Evolutionary conservation across 1,140 invertebrate genomes (phyloP).

Genomic region (Apis cerana): DNA sequence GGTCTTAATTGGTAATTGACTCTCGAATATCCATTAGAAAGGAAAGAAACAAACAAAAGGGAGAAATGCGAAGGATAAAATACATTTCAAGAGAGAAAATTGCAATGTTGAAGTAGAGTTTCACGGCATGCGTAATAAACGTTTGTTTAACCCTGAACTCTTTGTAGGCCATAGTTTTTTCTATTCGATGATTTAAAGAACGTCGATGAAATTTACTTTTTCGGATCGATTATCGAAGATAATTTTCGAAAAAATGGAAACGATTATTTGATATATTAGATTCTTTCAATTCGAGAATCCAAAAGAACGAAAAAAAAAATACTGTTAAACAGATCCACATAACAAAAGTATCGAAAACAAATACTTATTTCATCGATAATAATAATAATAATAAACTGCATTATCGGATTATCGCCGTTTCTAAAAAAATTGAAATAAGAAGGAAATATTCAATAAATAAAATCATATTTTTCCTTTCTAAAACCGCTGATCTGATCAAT

Average conservation of each 20-base stretch:
- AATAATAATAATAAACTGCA: too few species aligned
- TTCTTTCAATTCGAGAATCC: too few species aligned
- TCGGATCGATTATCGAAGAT: neutral
- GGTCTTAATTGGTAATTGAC: neutral
- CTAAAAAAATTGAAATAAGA: too few species aligned
- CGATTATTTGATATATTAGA: too few species aligned
- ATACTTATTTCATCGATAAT: too few species aligned
- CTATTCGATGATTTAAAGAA: neutral
- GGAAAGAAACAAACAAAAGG: neutral
- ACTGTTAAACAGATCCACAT: too few species aligned
- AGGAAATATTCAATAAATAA: too few species aligned
- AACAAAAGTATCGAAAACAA: too few species aligned
- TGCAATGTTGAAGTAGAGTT: neutral
- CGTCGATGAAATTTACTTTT: neutral
- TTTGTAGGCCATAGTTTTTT: constrained; percentile 29
- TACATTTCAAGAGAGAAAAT: neutral
- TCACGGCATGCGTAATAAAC: constrained; percentile 21
- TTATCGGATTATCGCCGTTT: too few species aligned
- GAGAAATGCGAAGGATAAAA: neutral
- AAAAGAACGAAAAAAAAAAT: too few species aligned
- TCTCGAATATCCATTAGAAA: neutral
- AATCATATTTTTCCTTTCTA: neutral
- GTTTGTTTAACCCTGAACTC: constrained; percentile 16
- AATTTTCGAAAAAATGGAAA: neutral
- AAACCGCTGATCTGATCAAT: neutral